Evolutionary conservation across 2,797 vertebrate genomes (phyloP).

Genomic region (Sandelia bainsii): DNA sequence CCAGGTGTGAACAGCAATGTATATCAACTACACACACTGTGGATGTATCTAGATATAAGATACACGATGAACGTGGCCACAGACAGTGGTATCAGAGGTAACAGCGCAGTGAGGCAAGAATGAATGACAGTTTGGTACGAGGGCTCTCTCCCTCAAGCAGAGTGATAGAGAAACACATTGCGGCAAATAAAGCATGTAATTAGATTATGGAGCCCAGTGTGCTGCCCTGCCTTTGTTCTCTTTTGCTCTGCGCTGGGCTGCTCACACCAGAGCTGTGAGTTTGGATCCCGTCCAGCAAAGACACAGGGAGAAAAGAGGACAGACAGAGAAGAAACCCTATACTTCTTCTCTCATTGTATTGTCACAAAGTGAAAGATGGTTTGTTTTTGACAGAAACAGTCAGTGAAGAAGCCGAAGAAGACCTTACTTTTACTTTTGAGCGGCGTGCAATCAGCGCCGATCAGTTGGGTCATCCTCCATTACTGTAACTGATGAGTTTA

Average conservation of each 20-base stretch:
- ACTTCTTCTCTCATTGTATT: slow-evolving; percentile 41
- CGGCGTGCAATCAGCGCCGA: slow-evolving; percentile 33
- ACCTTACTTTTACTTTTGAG: slow-evolving; percentile 42
- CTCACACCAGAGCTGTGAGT: slow-evolving; percentile 68
- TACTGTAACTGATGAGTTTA: slow-evolving; percentile 49
- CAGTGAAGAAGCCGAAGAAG: slow-evolving; percentile 18
- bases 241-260: slow-evolving; percentile 67
- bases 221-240: slow-evolving; percentile 58
- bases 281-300: slow-evolving; percentile 68
- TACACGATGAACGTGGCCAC: slow-evolving; percentile 14
- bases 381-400: slow-evolving; percentile 47
- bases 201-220: slow-evolving; percentile 92
- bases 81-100: slow-evolving; percentile 28
- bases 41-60: neutral
- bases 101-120: slow-evolving; percentile 80
- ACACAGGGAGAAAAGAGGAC: slow-evolving; percentile 30
- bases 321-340: slow-evolving; percentile 23
- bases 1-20: neutral
- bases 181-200: slow-evolving; percentile 99
- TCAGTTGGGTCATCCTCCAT: slow-evolving; percentile 36
- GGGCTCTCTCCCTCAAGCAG: slow-evolving; percentile 89
- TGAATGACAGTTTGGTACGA: slow-evolving; percentile 86
- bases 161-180: slow-evolving; percentile 99
- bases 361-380: slow-evolving; percentile 48
- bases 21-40: neutral